These are phyloP conservation scores for Drosophila sordidula DNA, from an alignment of 2,888 invertebrate species.

Conservation along the genomic window DNA sequence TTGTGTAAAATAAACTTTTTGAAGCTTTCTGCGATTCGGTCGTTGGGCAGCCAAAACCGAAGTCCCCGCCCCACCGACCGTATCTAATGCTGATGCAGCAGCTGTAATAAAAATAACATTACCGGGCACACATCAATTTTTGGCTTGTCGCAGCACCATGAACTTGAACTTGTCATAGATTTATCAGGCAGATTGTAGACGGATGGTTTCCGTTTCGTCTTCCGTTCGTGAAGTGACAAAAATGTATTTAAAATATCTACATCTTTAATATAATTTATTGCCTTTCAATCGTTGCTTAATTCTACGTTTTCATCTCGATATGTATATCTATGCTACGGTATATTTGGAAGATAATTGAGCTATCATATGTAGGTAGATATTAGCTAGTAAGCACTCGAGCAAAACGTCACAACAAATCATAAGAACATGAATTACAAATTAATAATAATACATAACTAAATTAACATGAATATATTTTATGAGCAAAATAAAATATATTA, in stretches of 20 bases:
- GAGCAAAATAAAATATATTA: conserved; percentile 33
- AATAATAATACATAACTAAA: conserved; percentile 37
- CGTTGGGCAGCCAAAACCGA: conserved; percentile 47
- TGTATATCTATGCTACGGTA: conserved; percentile 71
- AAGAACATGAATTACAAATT: conserved; percentile 31
- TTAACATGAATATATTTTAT: conserved; percentile 46
- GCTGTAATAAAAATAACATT: conserved; percentile 72
- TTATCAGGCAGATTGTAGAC: conserved; percentile 44
- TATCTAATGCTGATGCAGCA: conserved; percentile 44
- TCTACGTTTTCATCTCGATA: conserved; percentile 62
- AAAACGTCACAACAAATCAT: conserved; percentile 62
- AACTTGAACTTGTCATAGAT: conserved; percentile 83
- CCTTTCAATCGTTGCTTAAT: conserved; percentile 65
- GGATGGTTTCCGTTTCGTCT: conserved; percentile 48
- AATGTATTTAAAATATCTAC: conserved; percentile 38
- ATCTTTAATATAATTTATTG: conserved; percentile 66
- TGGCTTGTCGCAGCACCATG: conserved; percentile 61
- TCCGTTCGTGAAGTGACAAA: conserved; percentile 3
- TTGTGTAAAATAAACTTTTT: conserved; percentile 33
- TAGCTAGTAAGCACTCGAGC: conserved; percentile 61
- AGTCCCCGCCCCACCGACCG: conserved; percentile 8
- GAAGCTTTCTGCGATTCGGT: conserved; percentile 15
- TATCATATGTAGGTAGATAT: conserved; percentile 60
- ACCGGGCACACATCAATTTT: conserved; percentile 57
- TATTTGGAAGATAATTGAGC: conserved; percentile 73